These are phyloP conservation scores for Macrobrachium nipponense DNA, from an alignment of 1,140 invertebrate genomes.

Conservation along the genomic window DNA sequence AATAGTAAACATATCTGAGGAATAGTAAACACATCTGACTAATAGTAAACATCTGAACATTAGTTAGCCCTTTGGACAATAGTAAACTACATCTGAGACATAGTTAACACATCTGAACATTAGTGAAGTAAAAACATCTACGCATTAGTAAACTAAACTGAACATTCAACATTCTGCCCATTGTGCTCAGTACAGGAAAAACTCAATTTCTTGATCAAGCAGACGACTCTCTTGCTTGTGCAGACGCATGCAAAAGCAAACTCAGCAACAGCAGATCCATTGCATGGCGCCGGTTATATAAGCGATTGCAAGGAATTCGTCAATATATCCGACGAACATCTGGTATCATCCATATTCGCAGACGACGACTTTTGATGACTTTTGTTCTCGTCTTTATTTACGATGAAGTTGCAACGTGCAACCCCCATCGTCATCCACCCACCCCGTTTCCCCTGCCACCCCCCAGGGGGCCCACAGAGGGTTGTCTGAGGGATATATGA, in stretches of 20 bases:
- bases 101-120: too few species aligned
- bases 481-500: too few species aligned
- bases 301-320: constrained; percentile 21
- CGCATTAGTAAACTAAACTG: too few species aligned
- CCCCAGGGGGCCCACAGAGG: background rate
- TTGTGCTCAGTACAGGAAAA: too few species aligned
- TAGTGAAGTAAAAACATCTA: too few species aligned
- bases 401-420: background rate
- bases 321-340: constrained; percentile 37
- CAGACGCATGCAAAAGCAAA: background rate
- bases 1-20: too few species aligned
- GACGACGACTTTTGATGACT: background rate
- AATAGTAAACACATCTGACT: too few species aligned
- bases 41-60: too few species aligned
- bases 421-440: background rate
- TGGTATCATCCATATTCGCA: constrained; percentile 14
- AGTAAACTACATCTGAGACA: too few species aligned
- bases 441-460: background rate
- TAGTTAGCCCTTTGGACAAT: too few species aligned
- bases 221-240: background rate
- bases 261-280: background rate
- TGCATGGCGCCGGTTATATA: background rate
- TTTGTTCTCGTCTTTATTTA: constrained; percentile 13
- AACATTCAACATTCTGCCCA: too few species aligned
- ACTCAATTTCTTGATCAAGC: too few species aligned